These are phyloP conservation scores for Ranitomeya imitator DNA, from an alignment of 2,113 vertebrate genomes.

Conservation along the genomic window DNA sequence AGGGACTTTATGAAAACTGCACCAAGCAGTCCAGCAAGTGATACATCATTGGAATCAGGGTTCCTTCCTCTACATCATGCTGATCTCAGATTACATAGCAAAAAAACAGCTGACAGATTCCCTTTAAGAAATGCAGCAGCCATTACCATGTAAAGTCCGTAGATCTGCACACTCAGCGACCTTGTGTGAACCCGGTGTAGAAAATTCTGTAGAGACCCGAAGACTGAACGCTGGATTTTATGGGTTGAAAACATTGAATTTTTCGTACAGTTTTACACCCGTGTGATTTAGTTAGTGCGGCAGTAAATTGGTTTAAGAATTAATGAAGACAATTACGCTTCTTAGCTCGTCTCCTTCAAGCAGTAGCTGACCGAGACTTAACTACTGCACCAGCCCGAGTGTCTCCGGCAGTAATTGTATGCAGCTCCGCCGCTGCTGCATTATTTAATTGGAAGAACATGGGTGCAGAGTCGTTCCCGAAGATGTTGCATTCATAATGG, in stretches of 20 bases:
- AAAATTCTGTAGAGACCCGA: neutral
- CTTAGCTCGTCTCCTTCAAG: neutral
- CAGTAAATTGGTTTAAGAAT: constrained; percentile 34
- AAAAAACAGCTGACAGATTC: neutral
- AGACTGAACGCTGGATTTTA: neutral
- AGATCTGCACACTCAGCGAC: neutral
- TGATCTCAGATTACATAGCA: neutral
- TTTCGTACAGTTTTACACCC: neutral
- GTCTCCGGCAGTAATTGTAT: constrained; percentile 1
- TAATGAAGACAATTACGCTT: constrained; percentile 15
- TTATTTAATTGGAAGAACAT: constrained; percentile 11
- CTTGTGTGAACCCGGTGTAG: neutral
- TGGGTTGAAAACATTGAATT: neutral
- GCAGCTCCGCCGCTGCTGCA: neutral
- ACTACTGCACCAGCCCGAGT: constrained; percentile 14
- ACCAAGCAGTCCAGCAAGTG: no score
- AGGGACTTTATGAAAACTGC: no score
- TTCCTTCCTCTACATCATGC: no score
- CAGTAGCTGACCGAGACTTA: constrained; percentile 7
- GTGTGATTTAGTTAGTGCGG: constrained; percentile 4
- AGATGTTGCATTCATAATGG: constrained; percentile 19
- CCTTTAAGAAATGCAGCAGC: neutral
- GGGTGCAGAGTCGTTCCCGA: constrained; percentile 3
- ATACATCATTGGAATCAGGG: no score
- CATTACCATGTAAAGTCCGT: neutral